Percentiles rank a stretch among this genome's conserved stretches.
Evolutionary conservation across 2,888 invertebrate species (phyloP).

Genomic region (Polydrusus pterygomalis): DNA sequence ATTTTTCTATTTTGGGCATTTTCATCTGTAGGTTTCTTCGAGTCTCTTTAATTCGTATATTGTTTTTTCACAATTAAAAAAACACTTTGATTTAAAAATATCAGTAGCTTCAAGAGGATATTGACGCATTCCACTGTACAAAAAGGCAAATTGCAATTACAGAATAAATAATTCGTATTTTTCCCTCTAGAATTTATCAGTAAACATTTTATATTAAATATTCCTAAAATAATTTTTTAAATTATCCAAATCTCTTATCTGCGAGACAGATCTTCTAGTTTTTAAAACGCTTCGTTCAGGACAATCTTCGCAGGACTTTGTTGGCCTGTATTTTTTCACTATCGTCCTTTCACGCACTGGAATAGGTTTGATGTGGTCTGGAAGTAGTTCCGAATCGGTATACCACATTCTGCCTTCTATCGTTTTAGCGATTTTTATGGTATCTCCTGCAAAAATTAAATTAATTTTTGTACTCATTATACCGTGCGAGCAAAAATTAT

Average conservation of each 20-base stretch:
- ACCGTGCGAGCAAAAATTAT: too few relatives aligned
- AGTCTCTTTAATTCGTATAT: too few relatives aligned
- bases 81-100: too few relatives aligned
- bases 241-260: constrained; percentile 36
- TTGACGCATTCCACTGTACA: too few relatives aligned
- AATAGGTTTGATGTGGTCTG: constrained; percentile 28
- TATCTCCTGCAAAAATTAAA: constrained; percentile 33
- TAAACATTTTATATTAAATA: background rate
- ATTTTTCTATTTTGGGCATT: too few relatives aligned
- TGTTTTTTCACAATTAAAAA: too few relatives aligned
- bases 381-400: constrained; percentile 23
- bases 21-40: too few relatives aligned
- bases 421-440: constrained; percentile 42
- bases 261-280: constrained; percentile 19
- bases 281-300: background rate
- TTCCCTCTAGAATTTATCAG: background rate
- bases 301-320: constrained; percentile 13
- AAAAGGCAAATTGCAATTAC: too few relatives aligned
- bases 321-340: constrained; percentile 16
- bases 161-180: too few relatives aligned
- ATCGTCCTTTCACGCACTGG: constrained; percentile 20
- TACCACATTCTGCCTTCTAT: constrained; percentile 36
- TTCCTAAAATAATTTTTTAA: constrained; percentile 14
- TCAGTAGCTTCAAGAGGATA: too few relatives aligned
- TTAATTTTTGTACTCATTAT: too few relatives aligned